A percentile compares a stretch with the other conserved stretches of the same genome.
Conservation (phyloP, 1,140 invertebrate genomes). For the Neotoxoptera formosana region DNA sequence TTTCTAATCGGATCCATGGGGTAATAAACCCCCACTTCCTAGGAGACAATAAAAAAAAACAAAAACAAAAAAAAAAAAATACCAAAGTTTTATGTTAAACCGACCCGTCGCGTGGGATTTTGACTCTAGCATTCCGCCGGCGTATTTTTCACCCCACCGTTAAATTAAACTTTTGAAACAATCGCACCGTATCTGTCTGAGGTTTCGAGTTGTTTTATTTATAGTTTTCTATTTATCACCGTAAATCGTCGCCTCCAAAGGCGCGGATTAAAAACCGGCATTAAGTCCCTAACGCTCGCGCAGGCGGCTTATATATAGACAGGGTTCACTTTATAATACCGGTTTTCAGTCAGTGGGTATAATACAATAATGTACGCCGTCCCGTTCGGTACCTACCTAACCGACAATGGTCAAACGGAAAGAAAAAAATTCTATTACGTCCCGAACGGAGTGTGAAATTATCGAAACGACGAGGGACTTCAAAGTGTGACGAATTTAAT, state of each 20-base stretch:
- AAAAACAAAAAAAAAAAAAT: background rate
- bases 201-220: conserved; percentile 40
- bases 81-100: conserved; percentile 18
- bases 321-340: conserved; percentile 25
- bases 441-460: background rate
- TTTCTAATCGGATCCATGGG: background rate
- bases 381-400: background rate
- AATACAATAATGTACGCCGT: too few relatives aligned
- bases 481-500: background rate
- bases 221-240: conserved; percentile 48
- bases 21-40: background rate
- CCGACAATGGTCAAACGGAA: background rate
- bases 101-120: background rate
- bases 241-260: conserved; percentile 42
- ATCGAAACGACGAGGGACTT: background rate
- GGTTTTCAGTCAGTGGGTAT: background rate
- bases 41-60: background rate
- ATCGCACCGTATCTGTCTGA: conserved; percentile 12
- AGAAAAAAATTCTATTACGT: background rate
- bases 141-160: background rate
- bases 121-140: background rate
- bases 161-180: conserved; percentile 52
- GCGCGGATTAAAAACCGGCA: conserved; percentile 31
- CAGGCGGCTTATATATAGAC: conserved; percentile 40
- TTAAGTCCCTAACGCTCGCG: background rate